Conservation (phyloP, 2,888 invertebrate species). For the Cryptus viduatorius region DNA sequence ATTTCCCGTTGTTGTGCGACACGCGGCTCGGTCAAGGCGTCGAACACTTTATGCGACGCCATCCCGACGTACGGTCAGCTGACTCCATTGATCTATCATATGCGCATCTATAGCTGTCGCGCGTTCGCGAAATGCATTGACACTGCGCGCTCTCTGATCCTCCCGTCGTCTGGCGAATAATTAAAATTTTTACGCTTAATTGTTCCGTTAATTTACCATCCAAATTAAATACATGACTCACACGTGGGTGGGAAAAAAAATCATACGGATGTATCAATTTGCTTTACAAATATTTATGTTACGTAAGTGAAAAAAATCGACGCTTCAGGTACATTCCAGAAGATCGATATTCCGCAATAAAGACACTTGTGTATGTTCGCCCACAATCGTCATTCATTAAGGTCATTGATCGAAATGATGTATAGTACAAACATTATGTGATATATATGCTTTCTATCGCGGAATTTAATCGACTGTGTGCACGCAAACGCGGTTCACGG, state of each 20-base stretch:
- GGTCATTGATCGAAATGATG: conserved; percentile 3
- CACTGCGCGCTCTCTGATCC: neutral
- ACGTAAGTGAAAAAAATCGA: neutral
- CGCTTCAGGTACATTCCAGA: neutral
- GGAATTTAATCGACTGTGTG: neutral
- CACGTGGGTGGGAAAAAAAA: neutral
- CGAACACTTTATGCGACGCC: conserved; percentile 36
- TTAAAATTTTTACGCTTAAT: too few species aligned
- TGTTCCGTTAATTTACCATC: too few species aligned
- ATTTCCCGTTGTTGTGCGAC: conserved; percentile 50
- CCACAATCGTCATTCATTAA: neutral
- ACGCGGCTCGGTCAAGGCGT: conserved; percentile 58
- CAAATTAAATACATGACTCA: neutral
- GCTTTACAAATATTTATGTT: neutral
- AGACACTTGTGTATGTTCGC: conserved; percentile 3
- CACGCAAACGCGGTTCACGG: neutral
- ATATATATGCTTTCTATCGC: neutral
- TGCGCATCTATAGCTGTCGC: neutral
- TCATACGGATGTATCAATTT: neutral
- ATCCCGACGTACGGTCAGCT: conserved; percentile 35
- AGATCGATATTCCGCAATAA: neutral
- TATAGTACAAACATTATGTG: neutral
- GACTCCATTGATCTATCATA: conserved; percentile 15
- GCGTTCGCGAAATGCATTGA: too few species aligned
- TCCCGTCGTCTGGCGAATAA: neutral